Conservation (phyloP, 2,113 vertebrate species). For the Thamnophis sirtalis region DNA sequence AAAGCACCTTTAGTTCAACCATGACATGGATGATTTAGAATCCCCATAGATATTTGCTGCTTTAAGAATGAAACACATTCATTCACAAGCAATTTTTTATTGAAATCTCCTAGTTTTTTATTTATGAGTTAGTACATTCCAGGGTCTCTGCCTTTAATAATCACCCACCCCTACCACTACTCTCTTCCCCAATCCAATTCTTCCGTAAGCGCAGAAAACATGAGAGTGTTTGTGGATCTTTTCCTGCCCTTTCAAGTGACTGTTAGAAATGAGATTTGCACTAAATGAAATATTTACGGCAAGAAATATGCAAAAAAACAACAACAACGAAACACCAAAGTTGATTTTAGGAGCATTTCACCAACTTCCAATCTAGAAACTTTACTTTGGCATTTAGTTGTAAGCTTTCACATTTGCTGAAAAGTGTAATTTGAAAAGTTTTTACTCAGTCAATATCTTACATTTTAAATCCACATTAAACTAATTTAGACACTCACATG, state of each 20-base stretch:
- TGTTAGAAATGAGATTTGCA: background rate
- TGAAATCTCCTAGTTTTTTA: background rate
- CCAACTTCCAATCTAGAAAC: background rate
- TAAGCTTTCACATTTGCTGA: background rate
- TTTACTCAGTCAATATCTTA: background rate
- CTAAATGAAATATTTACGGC: background rate
- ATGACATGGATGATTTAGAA: background rate
- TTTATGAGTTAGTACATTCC: background rate
- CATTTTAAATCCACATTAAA: slow-evolving; percentile 8
- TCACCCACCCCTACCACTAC: background rate
- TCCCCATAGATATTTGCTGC: background rate
- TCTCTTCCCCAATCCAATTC: background rate
- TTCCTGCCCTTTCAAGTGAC: background rate
- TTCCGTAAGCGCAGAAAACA: background rate
- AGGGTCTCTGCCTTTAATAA: background rate
- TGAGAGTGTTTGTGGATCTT: background rate
- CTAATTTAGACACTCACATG: background rate
- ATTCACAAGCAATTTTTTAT: no score
- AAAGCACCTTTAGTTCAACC: background rate
- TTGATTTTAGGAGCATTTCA: background rate
- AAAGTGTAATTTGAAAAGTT: background rate
- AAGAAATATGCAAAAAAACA: background rate
- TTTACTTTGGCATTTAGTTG: background rate
- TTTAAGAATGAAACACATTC: background rate
- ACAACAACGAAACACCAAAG: background rate